These are phyloP conservation scores for Tridacna crocea DNA, from an alignment of 2,888 invertebrate species.

Conservation along the genomic window DNA sequence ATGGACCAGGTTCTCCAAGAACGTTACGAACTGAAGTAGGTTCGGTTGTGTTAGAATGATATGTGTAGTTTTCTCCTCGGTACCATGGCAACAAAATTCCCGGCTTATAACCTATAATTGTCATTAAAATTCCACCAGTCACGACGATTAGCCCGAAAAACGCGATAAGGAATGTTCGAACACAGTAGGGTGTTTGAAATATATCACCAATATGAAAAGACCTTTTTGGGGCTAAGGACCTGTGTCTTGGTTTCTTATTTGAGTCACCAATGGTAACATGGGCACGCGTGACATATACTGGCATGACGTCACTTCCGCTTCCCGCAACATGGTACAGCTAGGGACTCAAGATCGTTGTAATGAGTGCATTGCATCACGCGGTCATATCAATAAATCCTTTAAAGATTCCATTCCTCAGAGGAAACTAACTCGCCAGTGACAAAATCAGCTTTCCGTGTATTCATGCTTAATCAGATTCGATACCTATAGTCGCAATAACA, in stretches of 20 bases:
- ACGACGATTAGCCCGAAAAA: conserved; percentile 55
- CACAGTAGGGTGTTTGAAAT: conserved; percentile 64
- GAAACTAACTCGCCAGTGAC: too few species aligned
- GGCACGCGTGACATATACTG: conserved; percentile 67
- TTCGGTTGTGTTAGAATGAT: conserved; percentile 36
- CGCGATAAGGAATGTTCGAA: conserved; percentile 59
- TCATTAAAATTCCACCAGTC: conserved; percentile 69
- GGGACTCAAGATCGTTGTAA: neutral
- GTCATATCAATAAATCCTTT: too few species aligned
- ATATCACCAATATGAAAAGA: conserved; percentile 62
- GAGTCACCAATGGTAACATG: conserved; percentile 64
- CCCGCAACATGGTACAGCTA: conserved; percentile 30
- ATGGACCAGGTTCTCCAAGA: conserved; percentile 46
- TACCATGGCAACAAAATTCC: conserved; percentile 49
- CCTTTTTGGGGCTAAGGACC: conserved; percentile 45
- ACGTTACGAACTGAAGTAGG: conserved; percentile 44
- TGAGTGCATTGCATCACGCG: neutral
- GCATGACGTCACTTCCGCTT: conserved; percentile 55
- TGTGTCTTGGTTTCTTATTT: conserved; percentile 34
- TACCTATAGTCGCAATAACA: too few species aligned
- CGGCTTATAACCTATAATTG: conserved; percentile 71
- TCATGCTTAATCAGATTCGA: too few species aligned
- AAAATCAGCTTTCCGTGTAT: too few species aligned
- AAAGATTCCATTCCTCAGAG: too few species aligned
- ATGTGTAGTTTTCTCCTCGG: conserved; percentile 31